Conservation (phyloP, 2,888 invertebrate genomes). For the Lamellibrachia satsuma region DNA sequence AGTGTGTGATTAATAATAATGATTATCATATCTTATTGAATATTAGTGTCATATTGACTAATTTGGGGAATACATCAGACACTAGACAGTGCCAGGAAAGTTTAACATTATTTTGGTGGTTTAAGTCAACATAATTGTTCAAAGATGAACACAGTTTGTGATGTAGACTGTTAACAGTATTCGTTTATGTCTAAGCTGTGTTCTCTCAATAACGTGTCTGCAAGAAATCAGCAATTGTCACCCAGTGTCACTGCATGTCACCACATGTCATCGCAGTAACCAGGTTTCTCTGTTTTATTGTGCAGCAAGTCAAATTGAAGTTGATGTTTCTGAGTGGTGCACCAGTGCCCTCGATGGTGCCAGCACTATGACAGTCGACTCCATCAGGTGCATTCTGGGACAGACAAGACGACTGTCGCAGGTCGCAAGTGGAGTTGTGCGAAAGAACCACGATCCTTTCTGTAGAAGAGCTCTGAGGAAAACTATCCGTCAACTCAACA, state of each 20-base stretch:
- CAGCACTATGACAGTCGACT: background rate
- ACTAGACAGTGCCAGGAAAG: too few species aligned
- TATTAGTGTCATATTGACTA: too few species aligned
- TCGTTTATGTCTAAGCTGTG: background rate
- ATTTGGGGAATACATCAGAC: too few species aligned
- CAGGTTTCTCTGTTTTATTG: background rate
- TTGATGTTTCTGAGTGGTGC: background rate
- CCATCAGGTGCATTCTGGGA: slow-evolving; percentile 25
- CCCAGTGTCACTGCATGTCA: background rate
- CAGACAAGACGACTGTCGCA: slow-evolving; percentile 18
- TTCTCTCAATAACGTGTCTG: background rate
- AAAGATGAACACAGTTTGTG: background rate
- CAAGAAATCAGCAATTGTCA: background rate
- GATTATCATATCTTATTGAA: too few species aligned
- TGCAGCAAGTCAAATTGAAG: background rate
- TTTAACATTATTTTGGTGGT: background rate
- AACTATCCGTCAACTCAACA: slow-evolving; percentile 27
- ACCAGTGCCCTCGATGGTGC: background rate
- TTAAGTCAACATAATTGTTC: background rate
- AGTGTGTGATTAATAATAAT: too few species aligned
- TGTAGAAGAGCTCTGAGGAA: slow-evolving; percentile 29
- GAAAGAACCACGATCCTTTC: slow-evolving; percentile 26
- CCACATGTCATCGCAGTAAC: background rate
- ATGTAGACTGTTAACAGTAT: background rate
- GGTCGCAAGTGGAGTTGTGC: slow-evolving; percentile 22